Percentiles rank a stretch among this genome's conserved stretches.
phyloP scores from a whole-genome alignment of 2,113 vertebrate species.

The Sander vitreus region DNA sequence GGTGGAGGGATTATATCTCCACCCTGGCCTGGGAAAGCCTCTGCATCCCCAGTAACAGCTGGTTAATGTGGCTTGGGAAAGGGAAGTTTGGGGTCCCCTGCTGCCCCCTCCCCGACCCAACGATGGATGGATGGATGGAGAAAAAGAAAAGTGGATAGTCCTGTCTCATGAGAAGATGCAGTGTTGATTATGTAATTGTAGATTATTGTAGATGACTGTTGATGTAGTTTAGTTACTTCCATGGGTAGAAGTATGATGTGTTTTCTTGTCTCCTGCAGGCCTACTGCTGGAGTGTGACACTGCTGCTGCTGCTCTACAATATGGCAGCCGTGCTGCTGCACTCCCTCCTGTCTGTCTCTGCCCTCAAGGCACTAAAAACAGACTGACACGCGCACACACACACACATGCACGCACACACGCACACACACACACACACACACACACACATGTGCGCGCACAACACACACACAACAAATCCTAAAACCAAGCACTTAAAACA shows the following conservation, averaged over 20 bases:
- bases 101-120: too few relatives aligned
- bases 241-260: background rate
- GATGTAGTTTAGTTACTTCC: background rate
- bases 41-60: too few relatives aligned
- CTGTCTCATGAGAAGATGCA: background rate
- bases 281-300: constrained; percentile 36
- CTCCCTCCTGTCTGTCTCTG: constrained; percentile 65
- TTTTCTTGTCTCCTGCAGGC: constrained; percentile 58
- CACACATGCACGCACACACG: background rate
- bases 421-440: background rate
- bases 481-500: too few relatives aligned
- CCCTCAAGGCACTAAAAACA: constrained; percentile 72
- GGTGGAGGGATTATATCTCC: too few relatives aligned
- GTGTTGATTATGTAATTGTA: background rate
- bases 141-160: too few relatives aligned
- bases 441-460: background rate
- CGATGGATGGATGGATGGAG: too few relatives aligned
- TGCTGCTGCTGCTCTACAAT: constrained; percentile 77
- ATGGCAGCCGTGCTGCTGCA: constrained; percentile 64
- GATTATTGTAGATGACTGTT: background rate
- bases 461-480: background rate
- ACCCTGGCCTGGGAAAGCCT: too few relatives aligned
- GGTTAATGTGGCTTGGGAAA: too few relatives aligned
- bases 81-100: too few relatives aligned
- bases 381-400: constrained; percentile 35